Evolutionary conservation across 2,797 vertebrate genomes (phyloP), one percentile per base, ranked within the genome.

Genomic region (Pterois miles): DNA sequence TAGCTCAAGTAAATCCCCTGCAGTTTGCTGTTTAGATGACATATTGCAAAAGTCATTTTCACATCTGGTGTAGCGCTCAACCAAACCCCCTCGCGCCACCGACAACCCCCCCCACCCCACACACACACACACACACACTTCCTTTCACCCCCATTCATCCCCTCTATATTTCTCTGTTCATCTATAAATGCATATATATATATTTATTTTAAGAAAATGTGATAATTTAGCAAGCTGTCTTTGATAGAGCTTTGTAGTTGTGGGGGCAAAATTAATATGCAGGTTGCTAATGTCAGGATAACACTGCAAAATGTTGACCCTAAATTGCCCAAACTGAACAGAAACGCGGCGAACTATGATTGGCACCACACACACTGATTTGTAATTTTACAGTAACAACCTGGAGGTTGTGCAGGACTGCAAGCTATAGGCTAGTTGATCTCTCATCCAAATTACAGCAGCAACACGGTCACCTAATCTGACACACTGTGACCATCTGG

Each of bases 51-150:
- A 92, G 91, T 84, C 86, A 93, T 94, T 91, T 89, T 90, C 88
- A 94, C 93, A 95, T 95, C 94, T 95, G 94, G 89, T 93, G 86
- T 75, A 91, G 86, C 40, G 53, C 91, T 95, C 91, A 91, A 71
- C 71, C 59, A 5, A 79, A 76, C 74, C 81, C 86, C 86, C 62
- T 66, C 33, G 18, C 77, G 75, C 79, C 50, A 18, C 69, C 33
- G 36, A 84, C 81, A 80, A 81, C 65, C 76, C 83, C 77, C 50
- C 77, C 18, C 84, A 16, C 74, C 74, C 83, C 62, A 67, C 65
- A 62, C 20, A 43, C 25, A 56, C 20, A 31, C 22, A 65, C 53
- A 75, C 54, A 62, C 63, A 62, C 18, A 59, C 13, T 81, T 65
- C 48, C 43, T 53, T 79, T 66, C 33, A 60, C 59, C 72, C 48